phyloP scores from a whole-genome alignment of 2,113 vertebrate species.

The Cichladusa arquata region DNA sequence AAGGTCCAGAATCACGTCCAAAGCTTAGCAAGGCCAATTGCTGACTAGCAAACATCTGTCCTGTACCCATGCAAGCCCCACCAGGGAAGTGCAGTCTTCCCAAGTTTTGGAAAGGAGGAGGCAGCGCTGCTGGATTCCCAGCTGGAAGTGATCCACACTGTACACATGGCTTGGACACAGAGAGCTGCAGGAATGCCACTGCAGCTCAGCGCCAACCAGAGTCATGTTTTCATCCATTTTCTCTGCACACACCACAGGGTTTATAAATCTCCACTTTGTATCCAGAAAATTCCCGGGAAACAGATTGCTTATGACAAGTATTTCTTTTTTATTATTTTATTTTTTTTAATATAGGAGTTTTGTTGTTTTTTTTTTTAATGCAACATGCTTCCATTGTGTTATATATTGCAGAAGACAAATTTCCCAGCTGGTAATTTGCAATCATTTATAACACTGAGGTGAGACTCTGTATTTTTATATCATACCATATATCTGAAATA shows the following conservation, averaged over 20 bases:
- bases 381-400: conserved; percentile 27
- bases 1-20: not conserved
- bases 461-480: conserved; percentile 30
- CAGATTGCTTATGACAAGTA: conserved; percentile 39
- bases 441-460: conserved; percentile 6
- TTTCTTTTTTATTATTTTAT: conserved; percentile 41
- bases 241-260: conserved; percentile 12
- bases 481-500: conserved; percentile 34
- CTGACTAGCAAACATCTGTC: conserved; percentile 40
- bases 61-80: not conserved
- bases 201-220: not conserved
- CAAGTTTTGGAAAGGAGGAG: not conserved
- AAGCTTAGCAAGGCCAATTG: not conserved
- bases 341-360: conserved; percentile 19
- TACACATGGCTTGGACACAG: not conserved
- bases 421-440: conserved; percentile 53
- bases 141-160: not conserved
- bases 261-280: conserved; percentile 50
- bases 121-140: accelerated
- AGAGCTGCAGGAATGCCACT: not conserved
- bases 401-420: conserved; percentile 41
- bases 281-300: conserved; percentile 43
- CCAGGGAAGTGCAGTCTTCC: not conserved
- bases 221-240: not conserved
- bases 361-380: conserved; percentile 5